Base-by-base conservation (phyloP, 2,113 vertebrate genomes). In the Apodemus speciosus region DNA sequence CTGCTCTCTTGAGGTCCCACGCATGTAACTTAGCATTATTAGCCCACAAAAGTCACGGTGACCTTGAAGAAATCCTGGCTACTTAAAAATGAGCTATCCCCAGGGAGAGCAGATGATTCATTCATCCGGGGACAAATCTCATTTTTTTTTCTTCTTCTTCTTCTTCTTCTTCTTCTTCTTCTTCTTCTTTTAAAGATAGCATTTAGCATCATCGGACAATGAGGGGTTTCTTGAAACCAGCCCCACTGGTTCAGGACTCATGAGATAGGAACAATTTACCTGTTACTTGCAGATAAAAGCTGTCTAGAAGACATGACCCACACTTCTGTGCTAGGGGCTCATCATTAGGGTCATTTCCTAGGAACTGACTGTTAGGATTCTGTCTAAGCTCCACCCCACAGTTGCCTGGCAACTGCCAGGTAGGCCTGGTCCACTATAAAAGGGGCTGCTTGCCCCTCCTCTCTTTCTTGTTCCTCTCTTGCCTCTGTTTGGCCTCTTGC, bases 51-150 rank as follows among this genome's bases (percentile, higher is more conserved):
- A 66, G 71, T 58, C 72, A 4, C 32, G 0, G 6, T 71, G 89
- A 93, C 89, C 89, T 68, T 77, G n/a, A 32, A 20, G 73, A 90
- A 89, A 38, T 51, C 77, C 89, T 20, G 1, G 51, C 85, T 96
- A 72, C 76, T 93, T 93, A 85, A 62, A 85, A 46, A 71, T 7
- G 3, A 40, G 35, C 56, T 18, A 8, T 58, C 76, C 76, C 88
- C 80, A 0, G 73, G 4, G 1, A n/a, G 9, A 0, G 89, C 35
- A 0, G 35, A 35, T 84, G 89, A 84, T 1, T 43, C n/a, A n/a
- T n/a, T n/a, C 79, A 83, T 3, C 51, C 6, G 0, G 0, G 3
- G 23, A 88, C 81, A 66, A 35, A 46, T 40, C 56, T 76, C 6
- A 38, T 62, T n/a, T n/a, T n/a, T n/a, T n/a, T n/a, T n/a, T n/a